phyloP scores from a whole-genome alignment of 2,888 invertebrate species.

The Torymus texanus region DNA sequence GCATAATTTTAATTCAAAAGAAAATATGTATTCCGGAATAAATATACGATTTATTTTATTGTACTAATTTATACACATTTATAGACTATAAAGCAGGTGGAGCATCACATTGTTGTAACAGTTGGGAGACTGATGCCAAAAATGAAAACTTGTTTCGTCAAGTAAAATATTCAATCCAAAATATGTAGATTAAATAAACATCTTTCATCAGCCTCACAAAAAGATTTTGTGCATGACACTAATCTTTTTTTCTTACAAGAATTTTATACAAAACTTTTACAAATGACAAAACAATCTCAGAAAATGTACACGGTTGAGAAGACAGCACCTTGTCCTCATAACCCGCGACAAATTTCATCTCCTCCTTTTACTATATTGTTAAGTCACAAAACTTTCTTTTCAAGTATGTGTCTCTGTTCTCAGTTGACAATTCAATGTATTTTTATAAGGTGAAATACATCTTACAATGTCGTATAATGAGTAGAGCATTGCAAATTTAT shows the following conservation, averaged over 20 bases:
- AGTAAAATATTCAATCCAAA: constrained; percentile 49
- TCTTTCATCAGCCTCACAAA: constrained; percentile 46
- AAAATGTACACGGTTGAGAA: constrained; percentile 33
- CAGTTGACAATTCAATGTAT: constrained; percentile 44
- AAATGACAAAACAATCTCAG: constrained; percentile 45
- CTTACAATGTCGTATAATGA: constrained; percentile 44
- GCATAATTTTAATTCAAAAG: constrained; percentile 11
- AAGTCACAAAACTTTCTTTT: constrained; percentile 42
- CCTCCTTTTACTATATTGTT: constrained; percentile 28
- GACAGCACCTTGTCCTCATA: constrained; percentile 34
- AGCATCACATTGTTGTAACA: constrained; percentile 52
- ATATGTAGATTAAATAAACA: constrained; percentile 51
- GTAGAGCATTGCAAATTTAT: constrained; percentile 45
- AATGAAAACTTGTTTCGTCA: constrained; percentile 1
- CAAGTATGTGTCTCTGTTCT: constrained; percentile 35
- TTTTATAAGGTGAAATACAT: constrained; percentile 43
- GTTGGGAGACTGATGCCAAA: constrained; percentile 49
- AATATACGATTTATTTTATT: constrained; percentile 57
- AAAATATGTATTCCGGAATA: constrained; percentile 45
- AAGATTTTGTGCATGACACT: constrained; percentile 45
- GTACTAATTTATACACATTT: constrained; percentile 61
- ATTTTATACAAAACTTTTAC: constrained; percentile 51
- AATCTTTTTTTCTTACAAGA: constrained; percentile 36
- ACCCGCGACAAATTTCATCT: constrained; percentile 33
- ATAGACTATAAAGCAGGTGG: constrained; percentile 61